Evolutionary conservation across 2,888 invertebrate genomes (phyloP).

Genomic region (Drosophila parthenogenetica): DNA sequence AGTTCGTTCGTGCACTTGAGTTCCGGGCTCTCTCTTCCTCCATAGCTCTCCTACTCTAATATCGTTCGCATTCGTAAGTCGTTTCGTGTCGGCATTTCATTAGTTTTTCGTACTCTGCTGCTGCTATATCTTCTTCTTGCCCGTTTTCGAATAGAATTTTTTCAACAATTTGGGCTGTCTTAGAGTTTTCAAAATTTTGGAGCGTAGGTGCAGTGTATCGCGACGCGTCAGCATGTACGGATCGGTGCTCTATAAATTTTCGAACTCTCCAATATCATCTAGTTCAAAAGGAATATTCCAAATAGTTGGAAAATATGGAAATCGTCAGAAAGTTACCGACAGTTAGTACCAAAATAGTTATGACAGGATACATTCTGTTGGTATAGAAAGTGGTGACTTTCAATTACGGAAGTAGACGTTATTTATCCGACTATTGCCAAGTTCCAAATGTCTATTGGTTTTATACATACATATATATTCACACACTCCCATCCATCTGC

Average conservation of each 20-base stretch:
- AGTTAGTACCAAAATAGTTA: conserved; percentile 7
- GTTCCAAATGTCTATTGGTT: conserved; percentile 37
- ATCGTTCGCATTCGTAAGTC: conserved; percentile 19
- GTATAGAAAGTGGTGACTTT: neutral
- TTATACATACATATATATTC: too few relatives aligned
- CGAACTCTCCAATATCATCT: conserved; percentile 2
- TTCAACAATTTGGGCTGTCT: conserved; percentile 69
- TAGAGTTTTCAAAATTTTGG: conserved; percentile 81
- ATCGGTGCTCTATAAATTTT: conserved; percentile 57
- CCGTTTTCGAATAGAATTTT: conserved; percentile 67
- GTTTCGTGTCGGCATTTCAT: conserved; percentile 52
- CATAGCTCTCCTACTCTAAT: neutral
- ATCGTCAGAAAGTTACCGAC: neutral
- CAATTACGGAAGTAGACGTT: conserved; percentile 67
- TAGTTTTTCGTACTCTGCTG: conserved; percentile 36
- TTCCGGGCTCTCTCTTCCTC: conserved; percentile 37
- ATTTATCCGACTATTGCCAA: conserved; percentile 63
- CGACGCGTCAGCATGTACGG: conserved; percentile 81
- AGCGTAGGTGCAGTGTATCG: conserved; percentile 85
- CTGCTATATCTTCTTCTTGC: conserved; percentile 17
- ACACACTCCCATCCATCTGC: neutral
- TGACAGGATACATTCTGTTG: conserved; percentile 11
- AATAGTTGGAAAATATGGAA: conserved; percentile 2
- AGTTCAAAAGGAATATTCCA: conserved; percentile 18
- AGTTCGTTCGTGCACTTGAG: conserved; percentile 71